These are phyloP conservation scores for Scopus umbretta DNA, from an alignment of 2,113 vertebrate genomes.

Conservation along the genomic window DNA sequence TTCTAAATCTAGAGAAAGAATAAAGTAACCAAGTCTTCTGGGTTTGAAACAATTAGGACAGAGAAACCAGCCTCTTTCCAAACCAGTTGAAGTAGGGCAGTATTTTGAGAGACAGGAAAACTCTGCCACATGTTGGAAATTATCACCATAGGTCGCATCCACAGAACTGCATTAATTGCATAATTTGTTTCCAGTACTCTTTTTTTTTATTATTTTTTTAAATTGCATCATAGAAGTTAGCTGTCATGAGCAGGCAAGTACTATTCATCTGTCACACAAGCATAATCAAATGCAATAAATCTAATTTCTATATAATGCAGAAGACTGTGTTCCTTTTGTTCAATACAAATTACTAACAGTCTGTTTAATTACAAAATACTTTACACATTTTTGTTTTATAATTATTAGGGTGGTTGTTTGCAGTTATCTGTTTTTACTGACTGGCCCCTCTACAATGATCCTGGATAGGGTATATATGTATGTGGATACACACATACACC, in stretches of 20 bases:
- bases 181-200: neutral
- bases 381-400: neutral
- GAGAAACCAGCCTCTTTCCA: neutral
- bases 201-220: neutral
- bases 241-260: slow-evolving; percentile 12
- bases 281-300: slow-evolving; percentile 68
- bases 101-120: slow-evolving; percentile 3
- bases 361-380: neutral
- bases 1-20: slow-evolving; percentile 12
- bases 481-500: neutral
- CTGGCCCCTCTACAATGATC: neutral
- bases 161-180: neutral
- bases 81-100: neutral
- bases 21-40: neutral
- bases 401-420: neutral
- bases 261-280: slow-evolving; percentile 34
- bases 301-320: slow-evolving; percentile 50
- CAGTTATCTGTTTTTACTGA: slow-evolving; percentile 2
- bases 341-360: neutral
- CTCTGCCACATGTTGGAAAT: neutral
- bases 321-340: slow-evolving; percentile 54
- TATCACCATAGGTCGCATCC: neutral
- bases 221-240: neutral
- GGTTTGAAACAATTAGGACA: neutral
- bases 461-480: neutral